A percentile compares a stretch with the other conserved stretches of the same genome.
Conservation (phyloP, 2,888 invertebrate species). For the Pocota personata region DNA sequence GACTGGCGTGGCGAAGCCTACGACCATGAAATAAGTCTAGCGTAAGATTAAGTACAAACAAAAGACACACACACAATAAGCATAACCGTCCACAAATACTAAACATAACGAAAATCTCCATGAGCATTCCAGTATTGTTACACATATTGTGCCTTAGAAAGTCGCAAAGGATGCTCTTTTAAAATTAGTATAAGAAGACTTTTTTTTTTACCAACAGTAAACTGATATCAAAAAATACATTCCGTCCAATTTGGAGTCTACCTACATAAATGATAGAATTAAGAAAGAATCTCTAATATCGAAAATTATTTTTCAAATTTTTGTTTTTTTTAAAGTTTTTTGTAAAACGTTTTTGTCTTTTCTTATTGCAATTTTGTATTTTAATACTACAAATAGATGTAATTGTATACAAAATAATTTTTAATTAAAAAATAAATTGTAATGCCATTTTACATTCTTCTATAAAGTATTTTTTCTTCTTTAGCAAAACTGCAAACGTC, state of each 20-base stretch:
- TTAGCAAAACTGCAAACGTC: too few relatives aligned
- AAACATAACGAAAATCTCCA: constrained; percentile 21
- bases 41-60: constrained; percentile 75
- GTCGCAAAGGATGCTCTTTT: constrained; percentile 36
- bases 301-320: neutral
- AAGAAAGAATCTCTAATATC: constrained; percentile 33
- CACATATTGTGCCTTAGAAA: constrained; percentile 57
- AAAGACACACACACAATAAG: constrained; percentile 5
- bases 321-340: constrained; percentile 6
- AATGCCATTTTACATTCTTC: constrained; percentile 61
- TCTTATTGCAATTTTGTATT: constrained; percentile 37
- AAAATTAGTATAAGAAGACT: constrained; percentile 6
- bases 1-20: constrained; percentile 86
- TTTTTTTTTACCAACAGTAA: constrained; percentile 13
- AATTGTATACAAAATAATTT: constrained; percentile 33
- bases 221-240: constrained; percentile 8
- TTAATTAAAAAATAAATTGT: constrained; percentile 40
- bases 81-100: constrained; percentile 56
- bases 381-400: constrained; percentile 40
- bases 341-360: constrained; percentile 11
- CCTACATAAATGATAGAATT: constrained; percentile 1
- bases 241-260: constrained; percentile 54
- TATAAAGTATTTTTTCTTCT: constrained; percentile 23
- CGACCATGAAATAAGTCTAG: constrained; percentile 82
- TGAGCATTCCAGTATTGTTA: constrained; percentile 18